A percentile compares a stretch with the other conserved stretches of the same genome.
These are phyloP conservation scores for Saturnia japonica DNA, from an alignment of 2,888 invertebrate species.

Conservation along the genomic window DNA sequence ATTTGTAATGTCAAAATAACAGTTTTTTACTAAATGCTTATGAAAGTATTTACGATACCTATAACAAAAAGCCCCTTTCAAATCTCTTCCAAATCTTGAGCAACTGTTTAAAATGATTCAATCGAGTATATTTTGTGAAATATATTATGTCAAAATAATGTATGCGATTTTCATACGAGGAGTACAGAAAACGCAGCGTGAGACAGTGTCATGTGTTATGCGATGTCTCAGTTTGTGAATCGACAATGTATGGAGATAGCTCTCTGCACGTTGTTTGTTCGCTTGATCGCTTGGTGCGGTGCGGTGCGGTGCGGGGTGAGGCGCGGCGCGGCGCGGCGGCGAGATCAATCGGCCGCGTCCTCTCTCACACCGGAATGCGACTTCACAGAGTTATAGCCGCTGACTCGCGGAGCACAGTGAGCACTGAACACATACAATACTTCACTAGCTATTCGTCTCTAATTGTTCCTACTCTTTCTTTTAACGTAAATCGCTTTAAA, in stretches of 20 bases:
- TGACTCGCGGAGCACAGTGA: too few relatives aligned
- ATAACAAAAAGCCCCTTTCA: too few relatives aligned
- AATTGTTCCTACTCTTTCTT: background rate
- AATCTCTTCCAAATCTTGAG: too few relatives aligned
- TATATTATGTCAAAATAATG: too few relatives aligned
- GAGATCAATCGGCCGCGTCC: slow-evolving; percentile 16
- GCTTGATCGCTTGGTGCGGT: background rate
- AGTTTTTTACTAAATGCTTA: too few relatives aligned
- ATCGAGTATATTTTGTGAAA: too few relatives aligned
- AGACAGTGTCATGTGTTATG: too few relatives aligned
- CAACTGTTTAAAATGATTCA: too few relatives aligned
- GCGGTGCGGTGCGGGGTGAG: background rate
- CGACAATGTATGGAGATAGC: background rate
- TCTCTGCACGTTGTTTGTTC: background rate
- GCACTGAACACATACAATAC: background rate
- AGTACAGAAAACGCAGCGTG: too few relatives aligned
- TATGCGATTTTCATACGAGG: too few relatives aligned
- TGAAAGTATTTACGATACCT: too few relatives aligned
- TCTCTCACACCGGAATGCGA: background rate
- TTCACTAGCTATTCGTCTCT: slow-evolving; percentile 5
- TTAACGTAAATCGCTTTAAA: slow-evolving; percentile 10
- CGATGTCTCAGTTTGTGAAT: background rate
- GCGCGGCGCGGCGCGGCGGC: slow-evolving; percentile 3
- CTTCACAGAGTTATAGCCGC: background rate
- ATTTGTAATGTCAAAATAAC: too few relatives aligned